Evolutionary conservation across 2,888 invertebrate genomes (phyloP), one percentile per base, ranked within the genome.

Genomic region (Drosophila aldrichi): DNA sequence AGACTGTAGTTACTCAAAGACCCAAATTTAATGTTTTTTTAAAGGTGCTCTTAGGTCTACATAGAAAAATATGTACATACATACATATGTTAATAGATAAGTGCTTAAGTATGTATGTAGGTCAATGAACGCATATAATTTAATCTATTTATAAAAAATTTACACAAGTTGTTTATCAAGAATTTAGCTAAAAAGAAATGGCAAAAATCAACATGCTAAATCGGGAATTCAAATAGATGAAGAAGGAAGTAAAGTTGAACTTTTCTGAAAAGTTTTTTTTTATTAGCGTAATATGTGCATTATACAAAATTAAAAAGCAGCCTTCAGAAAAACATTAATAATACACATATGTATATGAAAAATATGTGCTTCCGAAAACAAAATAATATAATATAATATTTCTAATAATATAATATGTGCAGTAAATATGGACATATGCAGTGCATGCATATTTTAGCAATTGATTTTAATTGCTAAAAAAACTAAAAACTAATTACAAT

Each of bases 61-160:
- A 34, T 22, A 18, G 36, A 38, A 12, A 20, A 9, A 44, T 36
- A 38, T 20, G 10, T 18, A n/a, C 10, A 8, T 8, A 16, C 14
- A 7, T 57, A 16, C 22, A 41, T 34, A 41, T 36, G 51, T 16
- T 10, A 25, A 51, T 38, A 52, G 46, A 52, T 46, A 41, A 25
- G 20, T 70, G 52, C 12, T 34, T 44, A 22, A 34, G 10, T 43
- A 52, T 52, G 46, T 41, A 68, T 79, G 70, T 79, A 65, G 77
- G 77, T 79, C 77, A 77, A 77, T 63, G 77, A 36, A 79, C 77
- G 62, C 80, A 20, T 49, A 41, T 48, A 57, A 40, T 25, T 41
- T 43, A 22, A 12, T 61, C 59, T 77, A 77, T 70, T 75, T 68
- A 62, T 70, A 75, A 66, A 29, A 18, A 9, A 38, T 69, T 60